A percentile compares a stretch with the other conserved stretches of the same genome.
These are phyloP conservation scores for Cliona cf. orientalis DNA, from an alignment of 37 sponge, comb jelly and placozoan genomes.

Conservation along the genomic window DNA sequence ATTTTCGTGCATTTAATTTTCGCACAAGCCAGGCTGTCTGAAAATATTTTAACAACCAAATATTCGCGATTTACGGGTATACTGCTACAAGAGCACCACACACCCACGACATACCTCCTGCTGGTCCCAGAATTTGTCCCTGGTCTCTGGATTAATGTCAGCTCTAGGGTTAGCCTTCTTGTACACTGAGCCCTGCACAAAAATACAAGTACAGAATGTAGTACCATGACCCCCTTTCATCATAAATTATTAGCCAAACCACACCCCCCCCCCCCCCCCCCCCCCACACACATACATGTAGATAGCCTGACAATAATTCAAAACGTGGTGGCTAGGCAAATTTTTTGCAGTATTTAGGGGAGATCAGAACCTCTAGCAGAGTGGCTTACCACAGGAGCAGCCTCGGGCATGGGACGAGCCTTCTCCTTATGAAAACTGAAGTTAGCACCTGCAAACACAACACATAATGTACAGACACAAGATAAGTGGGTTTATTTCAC, in stretches of 20 bases:
- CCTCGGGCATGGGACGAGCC: conserved; percentile 52
- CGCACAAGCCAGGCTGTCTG: no score
- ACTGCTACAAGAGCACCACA: no score
- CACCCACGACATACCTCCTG: conserved; percentile 54
- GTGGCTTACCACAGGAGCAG: conserved; percentile 74
- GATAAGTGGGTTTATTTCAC: neutral
- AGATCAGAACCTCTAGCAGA: neutral
- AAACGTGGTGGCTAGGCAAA: no score
- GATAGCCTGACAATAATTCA: no score
- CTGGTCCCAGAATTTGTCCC: conserved; percentile 86
- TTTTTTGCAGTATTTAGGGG: no score
- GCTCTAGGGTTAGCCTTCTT: conserved; percentile 76
- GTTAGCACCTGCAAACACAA: conserved; percentile 68
- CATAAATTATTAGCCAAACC: neutral
- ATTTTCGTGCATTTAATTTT: no score
- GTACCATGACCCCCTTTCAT: no score
- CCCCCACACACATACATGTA: no score
- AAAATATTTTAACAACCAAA: no score
- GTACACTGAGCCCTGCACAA: conserved; percentile 76
- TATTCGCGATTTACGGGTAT: no score
- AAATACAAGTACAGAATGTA: conserved; percentile 12
- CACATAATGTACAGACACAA: neutral
- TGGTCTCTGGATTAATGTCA: conserved; percentile 57
- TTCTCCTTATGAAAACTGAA: conserved; percentile 93
- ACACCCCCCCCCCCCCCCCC: no score